Base-by-base conservation (phyloP, 2,888 invertebrate genomes). In the Chironomus riparius region DNA sequence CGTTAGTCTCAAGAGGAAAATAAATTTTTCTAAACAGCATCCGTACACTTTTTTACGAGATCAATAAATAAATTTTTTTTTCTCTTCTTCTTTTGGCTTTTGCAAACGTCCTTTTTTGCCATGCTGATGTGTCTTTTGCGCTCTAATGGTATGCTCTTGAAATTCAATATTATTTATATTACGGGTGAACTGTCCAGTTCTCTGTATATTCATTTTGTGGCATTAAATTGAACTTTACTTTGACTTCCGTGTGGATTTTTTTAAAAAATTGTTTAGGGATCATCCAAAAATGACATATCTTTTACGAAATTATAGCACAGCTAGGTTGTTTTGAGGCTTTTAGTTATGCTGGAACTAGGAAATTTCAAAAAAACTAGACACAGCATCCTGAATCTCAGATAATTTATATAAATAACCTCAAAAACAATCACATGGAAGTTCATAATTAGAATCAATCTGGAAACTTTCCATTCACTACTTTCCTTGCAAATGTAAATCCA, bases 1-100 rank as follows among this genome's bases (percentile, higher is more conserved):
- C 68, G 74, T 68, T 21, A 65, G 74, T 74, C 74, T 74, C 74
- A 74, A 74, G 74, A 74, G 74, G 74, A 47, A 74, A 74, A 74
- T 74, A 74, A 74, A 74, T 74, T 74, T n/a, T 68, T 68, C 72
- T 56, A 65, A 65, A 24, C 21, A 24, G 21, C 13, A 15, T 62
- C 7, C 18, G 24, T 28, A 50, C 18, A 72, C 65, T 68, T 13
- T 47, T 74, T 74, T 74, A 68, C 74, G 74, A 74, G 74, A 12
- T 68, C 68, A 47, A 74, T 74, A 74, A 74, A 74, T 74, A 74
- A 65, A 65, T 65, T 74, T 74, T 28, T 47, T 28, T 28, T 24
- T 21, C 56, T 28, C 47, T 50, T 50, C 15, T 4, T 28, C 4
- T 4, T 28, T 28, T 28, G 28, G 15, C 50, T 50, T 15, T 50